Evolutionary conservation across 2,888 invertebrate species (phyloP).

Genomic region (Ormyrus pomaceus): DNA sequence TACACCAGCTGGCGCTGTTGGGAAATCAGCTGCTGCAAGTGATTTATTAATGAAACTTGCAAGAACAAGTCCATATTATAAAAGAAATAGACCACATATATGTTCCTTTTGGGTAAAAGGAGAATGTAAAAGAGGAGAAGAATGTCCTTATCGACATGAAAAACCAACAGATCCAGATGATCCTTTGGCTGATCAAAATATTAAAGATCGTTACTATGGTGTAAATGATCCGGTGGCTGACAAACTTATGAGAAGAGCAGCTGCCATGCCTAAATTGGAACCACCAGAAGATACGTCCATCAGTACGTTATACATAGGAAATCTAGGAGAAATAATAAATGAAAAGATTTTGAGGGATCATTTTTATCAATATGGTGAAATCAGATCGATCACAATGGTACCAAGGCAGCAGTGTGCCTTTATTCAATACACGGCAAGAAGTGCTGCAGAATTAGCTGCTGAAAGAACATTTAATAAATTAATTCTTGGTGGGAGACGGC

Average conservation of each 20-base stretch:
- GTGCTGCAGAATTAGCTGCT: constrained; percentile 94
- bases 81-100: constrained; percentile 95
- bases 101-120: constrained; percentile 99
- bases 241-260: constrained; percentile 91
- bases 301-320: constrained; percentile 98
- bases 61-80: constrained; percentile 95
- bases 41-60: constrained; percentile 92
- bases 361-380: constrained; percentile 99
- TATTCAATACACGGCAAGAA: constrained; percentile 94
- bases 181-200: constrained; percentile 96
- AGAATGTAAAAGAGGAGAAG: constrained; percentile 96
- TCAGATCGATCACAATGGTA: constrained; percentile 94
- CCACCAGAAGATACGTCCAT: constrained; percentile 97
- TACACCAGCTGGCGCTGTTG: constrained; percentile 79
- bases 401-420: constrained; percentile 97
- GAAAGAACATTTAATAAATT: constrained; percentile 97
- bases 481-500: constrained; percentile 87
- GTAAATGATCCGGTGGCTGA: constrained; percentile 97
- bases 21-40: constrained; percentile 86
- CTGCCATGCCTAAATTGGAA: constrained; percentile 95
- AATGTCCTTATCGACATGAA: constrained; percentile 97
- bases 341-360: constrained; percentile 96
- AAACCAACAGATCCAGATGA: constrained; percentile 98
- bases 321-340: constrained; percentile 90
- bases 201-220: constrained; percentile 95